phyloP scores from a whole-genome alignment of 2,888 invertebrate genomes.

The Minunthozetes semirufus region DNA sequence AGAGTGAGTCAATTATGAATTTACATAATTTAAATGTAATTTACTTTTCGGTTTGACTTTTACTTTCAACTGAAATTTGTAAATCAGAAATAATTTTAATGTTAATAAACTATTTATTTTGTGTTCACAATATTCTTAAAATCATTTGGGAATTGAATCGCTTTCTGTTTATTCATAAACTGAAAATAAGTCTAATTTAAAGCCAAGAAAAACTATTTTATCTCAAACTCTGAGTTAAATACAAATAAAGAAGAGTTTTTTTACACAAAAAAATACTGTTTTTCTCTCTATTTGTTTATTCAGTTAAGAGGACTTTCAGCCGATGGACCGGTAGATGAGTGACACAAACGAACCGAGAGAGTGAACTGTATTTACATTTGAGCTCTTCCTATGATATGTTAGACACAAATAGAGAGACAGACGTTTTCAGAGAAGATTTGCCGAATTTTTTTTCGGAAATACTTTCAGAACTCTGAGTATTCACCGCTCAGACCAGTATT shows the following conservation, averaged over 20 bases:
- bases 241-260: not conserved
- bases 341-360: not conserved
- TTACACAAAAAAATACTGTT: not conserved
- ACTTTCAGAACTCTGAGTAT: not conserved
- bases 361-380: not conserved
- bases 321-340: not conserved
- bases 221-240: not conserved
- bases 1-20: too few species aligned
- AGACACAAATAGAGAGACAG: not conserved
- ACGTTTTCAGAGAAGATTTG: not conserved
- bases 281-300: not conserved
- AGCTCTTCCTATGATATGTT: not conserved
- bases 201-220: not conserved
- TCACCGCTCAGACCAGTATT: not conserved
- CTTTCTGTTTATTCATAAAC: not conserved
- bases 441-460: not conserved
- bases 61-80: too few species aligned
- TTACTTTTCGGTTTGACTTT: too few species aligned
- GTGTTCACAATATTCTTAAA: too few species aligned
- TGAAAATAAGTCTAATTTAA: not conserved
- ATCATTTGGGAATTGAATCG: too few species aligned
- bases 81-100: too few species aligned
- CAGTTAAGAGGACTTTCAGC: conserved; percentile 1
- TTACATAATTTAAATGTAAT: too few species aligned
- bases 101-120: too few species aligned